Percentiles rank a stretch among this genome's conserved stretches.
These are phyloP conservation scores for Philonicus albiceps DNA, from an alignment of 2,888 invertebrate genomes.

Conservation along the genomic window DNA sequence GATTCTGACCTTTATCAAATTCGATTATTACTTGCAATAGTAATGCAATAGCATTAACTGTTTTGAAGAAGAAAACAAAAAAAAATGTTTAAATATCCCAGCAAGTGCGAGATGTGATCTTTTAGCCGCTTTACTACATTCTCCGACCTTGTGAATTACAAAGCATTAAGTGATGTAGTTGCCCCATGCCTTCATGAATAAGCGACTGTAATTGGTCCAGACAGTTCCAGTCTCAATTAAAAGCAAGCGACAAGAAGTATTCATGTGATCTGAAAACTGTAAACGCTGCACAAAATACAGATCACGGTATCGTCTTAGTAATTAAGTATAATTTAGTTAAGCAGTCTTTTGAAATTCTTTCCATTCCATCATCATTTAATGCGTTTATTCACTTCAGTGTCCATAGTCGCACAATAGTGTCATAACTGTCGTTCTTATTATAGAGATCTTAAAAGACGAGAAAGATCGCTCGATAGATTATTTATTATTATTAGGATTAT, in stretches of 20 bases:
- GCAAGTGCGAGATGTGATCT: background rate
- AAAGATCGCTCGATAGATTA: background rate
- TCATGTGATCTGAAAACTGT: background rate
- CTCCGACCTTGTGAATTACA: slow-evolving; percentile 3
- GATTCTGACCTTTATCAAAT: background rate
- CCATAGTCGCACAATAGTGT: background rate
- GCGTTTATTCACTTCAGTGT: background rate
- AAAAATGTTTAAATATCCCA: background rate
- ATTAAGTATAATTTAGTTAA: slow-evolving; percentile 17
- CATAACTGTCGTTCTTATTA: background rate
- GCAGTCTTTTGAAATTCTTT: slow-evolving; percentile 1
- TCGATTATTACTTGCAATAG: background rate
- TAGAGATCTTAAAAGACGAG: background rate
- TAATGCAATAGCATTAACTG: background rate
- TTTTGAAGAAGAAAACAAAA: background rate
- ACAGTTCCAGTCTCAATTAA: background rate
- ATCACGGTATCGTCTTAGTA: background rate
- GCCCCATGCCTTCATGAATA: background rate
- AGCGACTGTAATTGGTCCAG: background rate
- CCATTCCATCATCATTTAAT: background rate
- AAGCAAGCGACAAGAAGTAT: background rate
- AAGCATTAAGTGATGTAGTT: background rate
- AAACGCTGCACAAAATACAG: background rate
- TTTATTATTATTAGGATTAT: background rate
- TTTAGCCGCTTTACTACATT: background rate